Percentiles rank a stretch among this genome's conserved stretches.
phyloP scores from a whole-genome alignment of 2,888 invertebrate species.

The Melipona bicolor region DNA sequence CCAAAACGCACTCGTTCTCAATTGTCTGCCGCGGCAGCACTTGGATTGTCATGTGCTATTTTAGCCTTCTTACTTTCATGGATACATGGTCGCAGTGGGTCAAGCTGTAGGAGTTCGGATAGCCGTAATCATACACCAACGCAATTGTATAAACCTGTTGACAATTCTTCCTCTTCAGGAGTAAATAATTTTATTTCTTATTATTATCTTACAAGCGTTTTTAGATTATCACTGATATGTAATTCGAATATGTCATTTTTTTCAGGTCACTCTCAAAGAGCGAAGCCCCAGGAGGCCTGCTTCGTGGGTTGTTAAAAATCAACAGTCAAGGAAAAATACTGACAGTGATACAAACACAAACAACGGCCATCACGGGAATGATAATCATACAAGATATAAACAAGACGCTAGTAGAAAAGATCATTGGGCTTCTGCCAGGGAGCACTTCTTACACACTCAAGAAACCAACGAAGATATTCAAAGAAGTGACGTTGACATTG shows the following conservation, averaged over 20 bases:
- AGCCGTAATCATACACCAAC: conserved; percentile 77
- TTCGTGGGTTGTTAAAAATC: conserved; percentile 79
- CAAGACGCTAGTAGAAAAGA: conserved; percentile 78
- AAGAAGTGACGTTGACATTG: conserved; percentile 73
- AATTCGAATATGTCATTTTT: not conserved
- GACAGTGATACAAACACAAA: conserved; percentile 77
- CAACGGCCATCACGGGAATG: conserved; percentile 66
- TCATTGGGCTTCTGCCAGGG: conserved; percentile 82
- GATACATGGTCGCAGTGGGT: conserved; percentile 78
- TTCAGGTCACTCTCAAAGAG: conserved; percentile 80
- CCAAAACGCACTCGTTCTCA: conserved; percentile 90
- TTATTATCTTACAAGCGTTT: not conserved
- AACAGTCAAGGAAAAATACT: conserved; percentile 76
- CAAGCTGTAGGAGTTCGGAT: conserved; percentile 74
- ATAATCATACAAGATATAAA: conserved; percentile 76
- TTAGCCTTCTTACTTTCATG: conserved; percentile 81
- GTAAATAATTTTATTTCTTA: conserved; percentile 65
- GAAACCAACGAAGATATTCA: conserved; percentile 73
- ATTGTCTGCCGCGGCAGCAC: conserved; percentile 83
- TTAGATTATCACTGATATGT: not conserved
- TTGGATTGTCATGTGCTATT: conserved; percentile 81
- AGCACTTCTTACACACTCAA: conserved; percentile 78
- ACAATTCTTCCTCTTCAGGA: conserved; percentile 82
- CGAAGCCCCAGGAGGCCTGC: conserved; percentile 78
- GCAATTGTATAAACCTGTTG: conserved; percentile 82